A percentile compares a stretch with the other conserved stretches of the same genome.
phyloP scores from a whole-genome alignment of 1,140 invertebrate genomes.

The Latrodectus geometricus region DNA sequence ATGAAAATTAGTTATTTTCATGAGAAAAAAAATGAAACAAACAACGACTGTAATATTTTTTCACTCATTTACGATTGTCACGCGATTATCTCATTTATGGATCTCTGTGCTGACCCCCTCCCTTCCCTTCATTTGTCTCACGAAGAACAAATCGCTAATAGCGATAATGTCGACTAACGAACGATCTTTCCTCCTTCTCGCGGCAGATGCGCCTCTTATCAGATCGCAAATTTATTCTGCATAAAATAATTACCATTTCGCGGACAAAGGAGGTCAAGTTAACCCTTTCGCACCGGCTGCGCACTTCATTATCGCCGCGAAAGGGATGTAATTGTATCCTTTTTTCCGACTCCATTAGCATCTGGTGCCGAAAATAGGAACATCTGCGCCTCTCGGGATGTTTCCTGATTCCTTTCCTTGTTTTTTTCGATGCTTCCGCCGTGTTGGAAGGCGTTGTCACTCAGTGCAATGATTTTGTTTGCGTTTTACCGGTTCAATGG shows the following conservation, averaged over 20 bases:
- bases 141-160: not conserved
- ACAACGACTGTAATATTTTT: too few relatives aligned
- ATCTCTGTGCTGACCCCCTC: not conserved
- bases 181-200: not conserved
- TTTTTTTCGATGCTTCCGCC: constrained; percentile 4
- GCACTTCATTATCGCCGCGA: constrained; percentile 55
- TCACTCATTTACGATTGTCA: too few relatives aligned
- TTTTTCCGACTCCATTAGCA: constrained; percentile 29
- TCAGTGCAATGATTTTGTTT: not conserved
- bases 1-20: too few relatives aligned
- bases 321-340: constrained; percentile 29
- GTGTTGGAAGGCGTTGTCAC: constrained; percentile 44
- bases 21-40: too few relatives aligned
- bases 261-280: constrained; percentile 5
- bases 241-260: not conserved
- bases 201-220: not conserved
- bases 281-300: not conserved
- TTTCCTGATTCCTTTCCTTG: constrained; percentile 24
- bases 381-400: constrained; percentile 37
- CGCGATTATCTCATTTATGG: too few relatives aligned
- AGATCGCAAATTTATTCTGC: not conserved
- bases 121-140: not conserved
- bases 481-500: constrained; percentile 31
- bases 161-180: not conserved
- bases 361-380: constrained; percentile 39